Base-by-base conservation (phyloP, 2,797 vertebrate genomes). In the Sebastolobus alascanus region DNA sequence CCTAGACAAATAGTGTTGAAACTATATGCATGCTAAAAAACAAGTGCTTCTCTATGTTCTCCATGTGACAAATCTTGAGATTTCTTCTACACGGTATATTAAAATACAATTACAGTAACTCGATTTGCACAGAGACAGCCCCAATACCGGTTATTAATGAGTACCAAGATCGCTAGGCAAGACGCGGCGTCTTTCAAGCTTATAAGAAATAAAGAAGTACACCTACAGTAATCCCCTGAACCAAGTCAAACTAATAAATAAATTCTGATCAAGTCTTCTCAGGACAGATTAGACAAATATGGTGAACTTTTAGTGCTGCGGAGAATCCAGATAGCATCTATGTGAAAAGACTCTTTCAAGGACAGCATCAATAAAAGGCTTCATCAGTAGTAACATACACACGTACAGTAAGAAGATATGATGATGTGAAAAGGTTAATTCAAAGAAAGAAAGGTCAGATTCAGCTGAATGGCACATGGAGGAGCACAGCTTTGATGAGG, bases 201-300 rank as follows among this genome's bases (percentile, higher is more conserved):
- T 69, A 89, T 77, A 87, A 85, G 90, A 73, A 93, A 89, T 77
- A 82, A 46, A 89, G 84, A 88, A 89, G 87, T 89, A 90, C 80
- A 81, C 73, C 92, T 90, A 94, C 75, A 93, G 90, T 94, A 94
- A 96, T 96, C 94, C 94, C 95, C 95, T 95, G 95, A 96, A 95
- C 94, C 93, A 94, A 94, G 91, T 93, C 92, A 89, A 94, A 93
- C 95, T 94, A 96, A 96, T 96, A 96, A 96, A 96, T 95, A 96
- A 88, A 94, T 91, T 93, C 93, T 91, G 93, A 95, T 96, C 96
- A 96, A 96, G 96, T 96, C 95, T 96, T 95, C 86, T 96, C 96
- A 96, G 96, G 96, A 96, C 89, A 94, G 94, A 95, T 93, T 92
- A 92, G 94, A 95, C 90, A 90, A 90, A 94, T 91, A 92, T 90